Evolutionary conservation across 2,888 invertebrate genomes (phyloP).

Genomic region (Pyrocoelia pectoralis): DNA sequence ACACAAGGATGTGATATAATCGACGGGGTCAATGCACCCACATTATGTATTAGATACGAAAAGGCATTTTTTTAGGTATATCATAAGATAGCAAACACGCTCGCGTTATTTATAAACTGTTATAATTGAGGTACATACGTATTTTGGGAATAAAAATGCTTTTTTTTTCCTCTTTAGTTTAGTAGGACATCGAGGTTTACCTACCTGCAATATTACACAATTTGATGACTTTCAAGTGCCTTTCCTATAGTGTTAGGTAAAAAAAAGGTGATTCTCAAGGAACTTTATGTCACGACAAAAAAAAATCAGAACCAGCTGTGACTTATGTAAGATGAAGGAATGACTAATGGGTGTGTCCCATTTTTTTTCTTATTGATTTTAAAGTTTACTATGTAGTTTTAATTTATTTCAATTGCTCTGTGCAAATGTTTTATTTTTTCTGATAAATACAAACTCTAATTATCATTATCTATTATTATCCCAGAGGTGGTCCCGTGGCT

Average conservation of each 20-base stretch:
- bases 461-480: too few relatives aligned
- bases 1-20: neutral
- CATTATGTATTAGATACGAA: neutral
- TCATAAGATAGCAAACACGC: neutral
- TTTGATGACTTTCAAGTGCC: conserved; percentile 13
- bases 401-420: neutral
- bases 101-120: conserved; percentile 6
- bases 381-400: neutral
- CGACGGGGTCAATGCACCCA: neutral
- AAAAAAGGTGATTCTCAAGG: conserved; percentile 12
- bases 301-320: conserved; percentile 13
- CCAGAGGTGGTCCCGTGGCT: too few relatives aligned
- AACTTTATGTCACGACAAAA: conserved; percentile 9
- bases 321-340: conserved; percentile 9
- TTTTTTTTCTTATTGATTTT: conserved; percentile 1
- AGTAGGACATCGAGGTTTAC: neutral
- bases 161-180: neutral
- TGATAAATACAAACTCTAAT: too few relatives aligned
- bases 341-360: conserved; percentile 7
- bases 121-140: neutral
- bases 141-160: neutral
- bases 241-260: conserved; percentile 9
- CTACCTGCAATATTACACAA: neutral
- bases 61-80: neutral
- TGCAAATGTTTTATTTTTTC: too few relatives aligned